These are phyloP conservation scores for Pungitius pungitius DNA, from an alignment of 2,113 vertebrate species.

Conservation along the genomic window DNA sequence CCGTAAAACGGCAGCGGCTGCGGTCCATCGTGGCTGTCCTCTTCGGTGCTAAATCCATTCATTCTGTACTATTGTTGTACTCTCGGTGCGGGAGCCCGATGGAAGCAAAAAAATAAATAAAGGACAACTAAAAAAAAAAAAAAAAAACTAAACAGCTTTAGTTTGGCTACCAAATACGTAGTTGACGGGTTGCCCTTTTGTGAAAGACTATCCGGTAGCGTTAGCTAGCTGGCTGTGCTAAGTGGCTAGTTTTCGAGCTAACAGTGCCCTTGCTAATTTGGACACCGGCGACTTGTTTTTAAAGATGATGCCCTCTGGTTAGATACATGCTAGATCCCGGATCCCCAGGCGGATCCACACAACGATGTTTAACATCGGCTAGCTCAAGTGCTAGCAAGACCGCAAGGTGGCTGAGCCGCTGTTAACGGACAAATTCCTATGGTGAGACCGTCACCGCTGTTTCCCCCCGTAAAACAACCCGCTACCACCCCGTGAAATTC, in stretches of 20 bases:
- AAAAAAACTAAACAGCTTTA: neutral
- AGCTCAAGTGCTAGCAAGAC: constrained; percentile 32
- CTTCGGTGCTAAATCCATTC: constrained; percentile 98
- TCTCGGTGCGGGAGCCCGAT: too few species aligned
- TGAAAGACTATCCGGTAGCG: constrained; percentile 35
- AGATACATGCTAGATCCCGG: constrained; percentile 15
- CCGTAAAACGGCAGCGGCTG: constrained; percentile 89
- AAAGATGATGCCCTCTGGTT: neutral
- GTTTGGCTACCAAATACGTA: neutral
- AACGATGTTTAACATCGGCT: constrained; percentile 8
- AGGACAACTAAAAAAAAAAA: neutral
- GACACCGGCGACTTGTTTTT: neutral
- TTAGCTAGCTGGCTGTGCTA: constrained; percentile 36
- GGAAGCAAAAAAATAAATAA: too few species aligned
- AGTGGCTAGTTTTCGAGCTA: neutral
- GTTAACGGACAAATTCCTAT: constrained; percentile 56
- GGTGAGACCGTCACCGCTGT: constrained; percentile 23
- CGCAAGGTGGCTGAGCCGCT: constrained; percentile 48
- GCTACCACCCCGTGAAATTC: neutral
- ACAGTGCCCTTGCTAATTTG: neutral
- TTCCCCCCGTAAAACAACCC: neutral
- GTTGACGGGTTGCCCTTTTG: constrained; percentile 39
- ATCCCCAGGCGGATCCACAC: neutral
- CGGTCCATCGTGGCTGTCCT: constrained; percentile 94
- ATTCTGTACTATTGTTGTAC: constrained; percentile 63